Evolutionary conservation across 2,888 invertebrate genomes (phyloP), one percentile per base, ranked within the genome.

Genomic region (Drosophila glabriapex): DNA sequence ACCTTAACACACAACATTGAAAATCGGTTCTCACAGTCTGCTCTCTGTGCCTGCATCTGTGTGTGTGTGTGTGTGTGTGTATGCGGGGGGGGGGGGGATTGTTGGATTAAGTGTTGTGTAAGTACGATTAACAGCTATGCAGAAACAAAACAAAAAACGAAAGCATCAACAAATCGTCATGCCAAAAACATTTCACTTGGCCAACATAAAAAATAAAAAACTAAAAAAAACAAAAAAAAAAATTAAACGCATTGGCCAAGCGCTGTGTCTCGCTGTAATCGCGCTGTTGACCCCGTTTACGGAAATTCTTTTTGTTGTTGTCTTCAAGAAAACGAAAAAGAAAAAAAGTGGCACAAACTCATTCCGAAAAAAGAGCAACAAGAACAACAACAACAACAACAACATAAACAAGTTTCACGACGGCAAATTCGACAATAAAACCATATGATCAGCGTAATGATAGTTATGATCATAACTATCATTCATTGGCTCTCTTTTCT

Each of bases 371-470:
- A 60, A 65, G 61, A 39, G n/a, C 49, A 29, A 56, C 4, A 68
- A 50, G 4, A 46, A 4, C 10, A 29, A 29, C 59, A 77, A 73
- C 69, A 76, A 4, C 19, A 79, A 78, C 63, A 80, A 61, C 59
- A 76, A 74, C 72, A 80, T 70, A 83, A 86, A 86, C 85, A 85
- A 86, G 85, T 86, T 86, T 83, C 64, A 41, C 74, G 81, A 63
- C 73, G 76, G 79, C 86, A 79, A 86, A 86, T 84, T 84, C 85
- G 89, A 85, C 85, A 83, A 88, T 85, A 88, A 85, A 82, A 80
- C 83, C 85, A 88, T 86, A 86, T 86, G 85, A 86, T 86, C 85
- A 83, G 83, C 78, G 83, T 88, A 85, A 86, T 86, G 82, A 88
- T 85, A 82, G 89, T 78, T 86, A 85, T 85, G 85, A 86, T 85